A percentile compares a stretch with the other conserved stretches of the same genome.
These are phyloP conservation scores for Drosophila pseudotalamancana DNA, from an alignment of 2,888 invertebrate genomes.

Conservation along the genomic window DNA sequence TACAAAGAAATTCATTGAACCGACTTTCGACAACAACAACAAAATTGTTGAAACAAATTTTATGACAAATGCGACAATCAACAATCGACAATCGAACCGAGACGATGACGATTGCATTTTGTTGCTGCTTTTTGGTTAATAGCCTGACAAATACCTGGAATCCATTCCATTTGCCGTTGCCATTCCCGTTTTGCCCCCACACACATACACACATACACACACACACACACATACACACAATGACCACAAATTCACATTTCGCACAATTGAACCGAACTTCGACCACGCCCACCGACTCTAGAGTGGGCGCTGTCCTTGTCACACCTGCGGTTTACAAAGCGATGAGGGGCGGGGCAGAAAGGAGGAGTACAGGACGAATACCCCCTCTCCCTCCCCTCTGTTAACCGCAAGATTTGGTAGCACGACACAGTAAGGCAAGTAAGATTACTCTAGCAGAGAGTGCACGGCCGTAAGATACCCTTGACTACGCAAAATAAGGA, in stretches of 20 bases:
- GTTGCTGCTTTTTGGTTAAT: not conserved
- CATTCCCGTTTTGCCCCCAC: slow-evolving; percentile 32
- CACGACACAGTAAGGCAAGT: slow-evolving; percentile 17
- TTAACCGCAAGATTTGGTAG: not conserved
- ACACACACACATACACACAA: not conserved
- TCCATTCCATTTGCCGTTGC: slow-evolving; percentile 24
- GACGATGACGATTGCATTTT: slow-evolving; percentile 18
- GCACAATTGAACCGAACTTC: slow-evolving; percentile 41
- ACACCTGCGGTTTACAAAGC: slow-evolving; percentile 51
- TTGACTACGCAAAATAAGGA: no score
- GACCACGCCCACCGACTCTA: slow-evolving; percentile 9
- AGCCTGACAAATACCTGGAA: slow-evolving; percentile 2
- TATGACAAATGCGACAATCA: slow-evolving; percentile 29
- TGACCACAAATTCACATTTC: slow-evolving; percentile 61
- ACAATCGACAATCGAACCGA: slow-evolving; percentile 10
- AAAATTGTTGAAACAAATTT: slow-evolving; percentile 29
- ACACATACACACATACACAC: not conserved
- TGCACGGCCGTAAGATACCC: not conserved
- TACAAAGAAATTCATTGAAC: slow-evolving; percentile 70
- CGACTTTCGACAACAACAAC: slow-evolving; percentile 32
- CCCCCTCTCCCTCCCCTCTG: not conserved
- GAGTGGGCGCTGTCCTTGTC: slow-evolving; percentile 33
- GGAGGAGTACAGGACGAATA: no score
- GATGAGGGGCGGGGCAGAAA: slow-evolving; percentile 9
- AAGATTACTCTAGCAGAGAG: not conserved